Evolutionary conservation across 2,797 vertebrate species (phyloP).

Genomic region (Centropyge bicolor): DNA sequence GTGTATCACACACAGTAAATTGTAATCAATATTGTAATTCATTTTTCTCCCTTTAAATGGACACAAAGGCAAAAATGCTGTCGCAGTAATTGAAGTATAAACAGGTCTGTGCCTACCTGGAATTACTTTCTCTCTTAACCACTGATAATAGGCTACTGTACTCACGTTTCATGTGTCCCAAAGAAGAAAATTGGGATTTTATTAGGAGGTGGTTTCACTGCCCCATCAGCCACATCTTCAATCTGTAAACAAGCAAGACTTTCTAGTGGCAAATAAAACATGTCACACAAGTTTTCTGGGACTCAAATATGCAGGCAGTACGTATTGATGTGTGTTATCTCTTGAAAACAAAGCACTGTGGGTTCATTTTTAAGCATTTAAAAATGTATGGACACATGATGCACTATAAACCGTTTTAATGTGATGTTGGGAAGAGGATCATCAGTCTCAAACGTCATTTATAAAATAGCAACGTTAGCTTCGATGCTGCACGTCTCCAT

Average conservation of each 20-base stretch:
- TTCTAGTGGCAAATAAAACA: background rate
- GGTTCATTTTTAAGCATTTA: rapidly evolving
- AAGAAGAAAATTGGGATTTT: constrained; percentile 99
- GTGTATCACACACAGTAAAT: background rate
- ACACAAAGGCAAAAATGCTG: background rate
- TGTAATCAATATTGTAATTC: background rate
- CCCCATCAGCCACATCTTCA: constrained; percentile 96
- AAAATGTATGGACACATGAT: background rate
- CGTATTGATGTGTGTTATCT: background rate
- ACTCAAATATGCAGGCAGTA: background rate
- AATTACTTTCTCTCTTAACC: background rate
- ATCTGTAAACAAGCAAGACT: constrained; percentile 85
- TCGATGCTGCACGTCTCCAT: constrained; percentile 28
- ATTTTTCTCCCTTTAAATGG: rapidly evolving
- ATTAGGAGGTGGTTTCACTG: constrained; percentile 98
- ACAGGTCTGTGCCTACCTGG: background rate
- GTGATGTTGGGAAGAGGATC: no score
- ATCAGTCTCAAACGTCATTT: constrained; percentile 34
- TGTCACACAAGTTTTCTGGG: background rate
- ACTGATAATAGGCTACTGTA: constrained; percentile 38
- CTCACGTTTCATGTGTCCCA: constrained; percentile 99
- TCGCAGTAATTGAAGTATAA: background rate
- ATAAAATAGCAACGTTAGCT: constrained; percentile 52
- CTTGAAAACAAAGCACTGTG: background rate
- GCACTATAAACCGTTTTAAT: background rate